phyloP scores from a whole-genome alignment of 2,113 vertebrate species.

The Arvicanthis niloticus region DNA sequence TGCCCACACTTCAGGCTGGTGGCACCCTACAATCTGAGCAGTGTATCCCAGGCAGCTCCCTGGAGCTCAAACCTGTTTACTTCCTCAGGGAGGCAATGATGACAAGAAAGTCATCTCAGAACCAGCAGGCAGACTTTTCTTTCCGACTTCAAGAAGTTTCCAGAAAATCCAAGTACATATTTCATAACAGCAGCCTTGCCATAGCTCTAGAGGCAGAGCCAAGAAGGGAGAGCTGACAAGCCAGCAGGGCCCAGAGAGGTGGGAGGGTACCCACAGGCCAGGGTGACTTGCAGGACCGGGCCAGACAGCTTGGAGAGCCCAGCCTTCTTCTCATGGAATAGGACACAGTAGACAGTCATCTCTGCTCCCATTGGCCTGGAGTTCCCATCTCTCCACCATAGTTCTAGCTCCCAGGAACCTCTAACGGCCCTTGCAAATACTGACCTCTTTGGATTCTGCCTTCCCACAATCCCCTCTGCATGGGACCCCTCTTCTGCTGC shows the following conservation, averaged over 20 bases:
- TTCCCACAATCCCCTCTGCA: neutral
- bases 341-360: no score
- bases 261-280: neutral
- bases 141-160: conserved; percentile 71
- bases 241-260: neutral
- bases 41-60: neutral
- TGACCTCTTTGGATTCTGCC: neutral
- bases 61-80: conserved; percentile 41
- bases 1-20: conserved; percentile 22
- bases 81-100: conserved; percentile 59
- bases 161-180: conserved; percentile 69
- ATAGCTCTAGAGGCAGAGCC: neutral
- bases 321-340: rapidly evolving
- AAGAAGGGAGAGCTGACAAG: neutral
- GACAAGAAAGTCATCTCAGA: neutral
- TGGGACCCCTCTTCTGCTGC: no score
- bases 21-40: conserved; percentile 24
- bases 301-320: neutral
- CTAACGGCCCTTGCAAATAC: neutral
- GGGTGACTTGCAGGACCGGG: neutral
- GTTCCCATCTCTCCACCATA: no score
- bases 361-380: neutral
- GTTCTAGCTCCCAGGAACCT: neutral
- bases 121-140: conserved; percentile 59
- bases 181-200: conserved; percentile 8